Conservation (phyloP, 2,888 invertebrate genomes). For the Diadegma fenestrale region DNA sequence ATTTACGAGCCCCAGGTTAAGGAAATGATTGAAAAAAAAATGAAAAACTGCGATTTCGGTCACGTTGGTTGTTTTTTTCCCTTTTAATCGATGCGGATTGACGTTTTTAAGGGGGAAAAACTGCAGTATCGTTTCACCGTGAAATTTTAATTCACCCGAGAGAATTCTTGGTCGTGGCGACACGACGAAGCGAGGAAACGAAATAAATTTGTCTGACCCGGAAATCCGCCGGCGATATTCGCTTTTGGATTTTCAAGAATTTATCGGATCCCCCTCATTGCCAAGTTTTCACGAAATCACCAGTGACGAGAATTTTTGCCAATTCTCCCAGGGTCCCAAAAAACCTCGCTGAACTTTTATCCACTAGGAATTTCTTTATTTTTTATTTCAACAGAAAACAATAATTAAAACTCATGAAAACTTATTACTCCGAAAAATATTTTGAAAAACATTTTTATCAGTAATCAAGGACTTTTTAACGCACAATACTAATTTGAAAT, state of each 20-base stretch:
- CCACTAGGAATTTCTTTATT: constrained; percentile 61
- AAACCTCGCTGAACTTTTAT: constrained; percentile 79
- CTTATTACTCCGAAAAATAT: neutral
- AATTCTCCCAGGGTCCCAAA: constrained; percentile 50
- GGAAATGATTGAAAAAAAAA: too few species aligned
- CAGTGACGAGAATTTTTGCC: constrained; percentile 1
- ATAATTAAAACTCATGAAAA: constrained; percentile 27
- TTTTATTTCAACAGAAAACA: constrained; percentile 7
- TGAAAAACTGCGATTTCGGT: neutral
- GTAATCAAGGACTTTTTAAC: constrained; percentile 18
- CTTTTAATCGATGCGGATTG: constrained; percentile 25
- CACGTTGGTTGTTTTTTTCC: neutral
- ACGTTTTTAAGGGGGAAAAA: constrained; percentile 11
- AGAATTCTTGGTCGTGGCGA: constrained; percentile 4
- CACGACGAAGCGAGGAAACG: neutral
- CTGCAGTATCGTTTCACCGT: constrained; percentile 25
- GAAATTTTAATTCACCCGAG: constrained; percentile 35
- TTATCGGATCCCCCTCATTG: constrained; percentile 28
- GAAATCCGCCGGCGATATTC: constrained; percentile 45
- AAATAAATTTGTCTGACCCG: constrained; percentile 41
- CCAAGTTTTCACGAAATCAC: constrained; percentile 34
- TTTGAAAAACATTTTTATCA: constrained; percentile 34
- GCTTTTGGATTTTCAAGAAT: constrained; percentile 25
- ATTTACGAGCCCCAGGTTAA: too few species aligned
- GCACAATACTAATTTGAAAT: constrained; percentile 56